Evolutionary conservation across 2,113 vertebrate genomes (phyloP), one percentile per base, ranked within the genome.

Genomic region (Dicentrarchus labrax): DNA sequence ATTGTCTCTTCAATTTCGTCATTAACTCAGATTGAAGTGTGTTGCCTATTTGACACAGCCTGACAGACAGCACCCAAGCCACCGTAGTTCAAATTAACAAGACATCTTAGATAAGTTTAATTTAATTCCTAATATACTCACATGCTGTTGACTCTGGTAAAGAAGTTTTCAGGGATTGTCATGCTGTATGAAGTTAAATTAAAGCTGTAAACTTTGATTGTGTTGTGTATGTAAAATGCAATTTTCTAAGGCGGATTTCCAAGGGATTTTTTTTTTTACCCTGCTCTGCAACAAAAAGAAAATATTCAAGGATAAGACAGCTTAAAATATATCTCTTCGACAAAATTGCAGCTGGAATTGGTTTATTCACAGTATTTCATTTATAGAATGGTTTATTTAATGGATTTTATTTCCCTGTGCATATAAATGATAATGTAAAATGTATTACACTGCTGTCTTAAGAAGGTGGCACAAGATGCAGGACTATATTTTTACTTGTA

Each of bases 161-260:
- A 75, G 64, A 41, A 48, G 47, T 78, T 69, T 72, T 57, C 21
- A 17, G 3, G 54, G 5, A 70, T 48, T 69, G 36, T 38, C 19
- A 5, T 45, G n/a, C 51, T 78, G 39, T 54, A 30, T 48, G 3
- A 82, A 76, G 24, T 78, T 30, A 53, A 72, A 72, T 86, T 59
- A 75, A 69, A 83, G 48, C 30, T 70, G 15, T 50, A 77, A 83
- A 74, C 48, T 24, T 72, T 76, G 57, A 75, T 54, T 76, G 59
- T 65, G 54, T 73, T 83, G 13, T 61, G 45, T 57, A 56, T 77
- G 30, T 24, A 30, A 48, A 72, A 67, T 67, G 66, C 21, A 83
- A 83, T 74, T 83, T 61, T 68, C 15, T 54, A 10, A 43, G 38
- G 22, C 1, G 4, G 67, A 86, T 68, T 83, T 74, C 24, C 6